Percentiles rank a stretch among this genome's conserved stretches.
Evolutionary conservation across 2,888 invertebrate species (phyloP).

Genomic region (Amblyteles armatorius): DNA sequence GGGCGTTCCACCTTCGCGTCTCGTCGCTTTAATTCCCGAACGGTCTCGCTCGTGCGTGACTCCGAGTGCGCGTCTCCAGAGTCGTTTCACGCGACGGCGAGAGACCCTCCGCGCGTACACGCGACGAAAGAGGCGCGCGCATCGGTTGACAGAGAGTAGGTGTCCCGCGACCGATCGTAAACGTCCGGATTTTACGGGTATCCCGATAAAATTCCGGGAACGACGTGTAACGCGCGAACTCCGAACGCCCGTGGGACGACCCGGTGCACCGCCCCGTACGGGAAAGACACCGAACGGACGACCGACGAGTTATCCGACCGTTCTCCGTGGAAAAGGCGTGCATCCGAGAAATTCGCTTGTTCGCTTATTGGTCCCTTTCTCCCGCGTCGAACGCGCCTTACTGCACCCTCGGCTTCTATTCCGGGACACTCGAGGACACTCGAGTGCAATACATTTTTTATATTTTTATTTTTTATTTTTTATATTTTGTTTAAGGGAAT

Average conservation of each 20-base stretch:
- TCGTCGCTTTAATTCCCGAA: not conserved
- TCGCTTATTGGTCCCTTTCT: not conserved
- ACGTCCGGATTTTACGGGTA: slow-evolving; percentile 72
- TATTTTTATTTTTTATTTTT: no score
- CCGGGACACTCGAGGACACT: not conserved
- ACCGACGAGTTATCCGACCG: not conserved
- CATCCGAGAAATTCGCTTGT: not conserved
- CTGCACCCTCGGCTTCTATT: not conserved
- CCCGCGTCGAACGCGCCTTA: not conserved
- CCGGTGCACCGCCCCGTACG: not conserved
- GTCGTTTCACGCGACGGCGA: slow-evolving; percentile 3
- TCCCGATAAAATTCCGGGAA: slow-evolving; percentile 76
- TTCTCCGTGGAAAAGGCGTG: not conserved
- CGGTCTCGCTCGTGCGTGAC: not conserved
- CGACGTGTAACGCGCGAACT: slow-evolving; percentile 66
- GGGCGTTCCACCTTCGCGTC: not conserved
- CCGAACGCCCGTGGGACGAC: slow-evolving; percentile 46
- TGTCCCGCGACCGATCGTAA: slow-evolving; percentile 76
- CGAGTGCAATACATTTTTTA: not conserved
- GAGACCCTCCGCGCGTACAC: slow-evolving; percentile 18
- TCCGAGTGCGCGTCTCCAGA: not conserved
- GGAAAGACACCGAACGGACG: not conserved
- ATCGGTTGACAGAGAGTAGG: slow-evolving; percentile 72
- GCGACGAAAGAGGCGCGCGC: slow-evolving; percentile 35
- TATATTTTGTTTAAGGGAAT: not conserved